These are phyloP conservation scores for Phalanger gymnotis DNA, from an alignment of 2,797 vertebrate genomes.

Conservation along the genomic window DNA sequence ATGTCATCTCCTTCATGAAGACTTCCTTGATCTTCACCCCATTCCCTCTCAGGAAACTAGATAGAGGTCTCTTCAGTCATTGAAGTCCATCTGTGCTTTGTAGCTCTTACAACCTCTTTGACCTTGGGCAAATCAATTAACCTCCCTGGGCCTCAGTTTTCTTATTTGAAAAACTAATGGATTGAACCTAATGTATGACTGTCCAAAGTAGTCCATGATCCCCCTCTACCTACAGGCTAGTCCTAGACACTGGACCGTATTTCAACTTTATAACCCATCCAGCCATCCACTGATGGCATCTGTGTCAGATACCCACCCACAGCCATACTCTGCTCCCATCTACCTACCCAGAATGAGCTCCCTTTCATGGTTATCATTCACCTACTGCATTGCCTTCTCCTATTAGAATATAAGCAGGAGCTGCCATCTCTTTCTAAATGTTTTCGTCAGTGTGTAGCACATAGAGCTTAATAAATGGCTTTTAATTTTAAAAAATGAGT, in stretches of 20 bases:
- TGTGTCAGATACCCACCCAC: background rate
- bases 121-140: background rate
- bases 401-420: background rate
- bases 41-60: background rate
- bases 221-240: background rate
- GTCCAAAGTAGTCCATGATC: background rate
- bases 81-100: background rate
- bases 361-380: background rate
- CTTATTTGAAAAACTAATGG: background rate
- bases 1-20: background rate
- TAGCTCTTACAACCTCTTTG: background rate
- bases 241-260: background rate
- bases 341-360: background rate
- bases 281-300: background rate
- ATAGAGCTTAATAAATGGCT: background rate
- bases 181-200: background rate
- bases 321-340: background rate
- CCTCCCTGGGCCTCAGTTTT: background rate
- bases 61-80: background rate
- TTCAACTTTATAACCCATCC: background rate
- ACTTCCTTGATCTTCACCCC: background rate
- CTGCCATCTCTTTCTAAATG: background rate
- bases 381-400: background rate
- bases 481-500: background rate
- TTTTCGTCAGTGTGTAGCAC: background rate